Conservation (phyloP, 2,113 vertebrate species). For the Accipiter virgatus region DNA sequence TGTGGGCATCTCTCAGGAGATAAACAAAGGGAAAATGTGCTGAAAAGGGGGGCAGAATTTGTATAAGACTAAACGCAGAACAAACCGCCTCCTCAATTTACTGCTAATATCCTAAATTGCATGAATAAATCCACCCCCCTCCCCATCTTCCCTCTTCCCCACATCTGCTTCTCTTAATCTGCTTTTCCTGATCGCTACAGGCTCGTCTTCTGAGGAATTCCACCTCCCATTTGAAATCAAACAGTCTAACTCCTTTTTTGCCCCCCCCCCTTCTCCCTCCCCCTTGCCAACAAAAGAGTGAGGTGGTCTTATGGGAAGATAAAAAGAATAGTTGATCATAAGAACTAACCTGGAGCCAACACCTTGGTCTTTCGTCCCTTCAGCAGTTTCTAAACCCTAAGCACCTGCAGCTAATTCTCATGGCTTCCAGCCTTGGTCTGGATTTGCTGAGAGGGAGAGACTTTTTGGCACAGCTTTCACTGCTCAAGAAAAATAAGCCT, state of each 20-base stretch:
- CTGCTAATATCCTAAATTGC: conserved; percentile 66
- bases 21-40: conserved; percentile 79
- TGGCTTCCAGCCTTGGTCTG: conserved; percentile 76
- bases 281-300: conserved; percentile 68
- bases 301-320: conserved; percentile 75
- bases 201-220: conserved; percentile 65
- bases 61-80: conserved; percentile 75
- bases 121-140: conserved; percentile 45
- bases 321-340: conserved; percentile 91
- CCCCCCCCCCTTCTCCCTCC: background rate
- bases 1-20: conserved; percentile 87
- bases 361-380: conserved; percentile 85
- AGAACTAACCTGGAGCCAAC: conserved; percentile 87
- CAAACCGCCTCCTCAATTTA: conserved; percentile 62
- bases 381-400: conserved; percentile 86
- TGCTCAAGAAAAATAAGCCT: conserved; percentile 42
- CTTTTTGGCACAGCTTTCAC: conserved; percentile 48
- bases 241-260: conserved; percentile 53
- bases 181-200: conserved; percentile 64
- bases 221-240: conserved; percentile 73
- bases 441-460: conserved; percentile 69
- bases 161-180: conserved; percentile 67
- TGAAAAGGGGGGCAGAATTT: conserved; percentile 72
- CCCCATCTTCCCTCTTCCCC: background rate
- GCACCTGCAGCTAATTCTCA: conserved; percentile 87